Evolutionary conservation across 2,113 vertebrate species (phyloP).

Genomic region (Himantopus leucocephalus): DNA sequence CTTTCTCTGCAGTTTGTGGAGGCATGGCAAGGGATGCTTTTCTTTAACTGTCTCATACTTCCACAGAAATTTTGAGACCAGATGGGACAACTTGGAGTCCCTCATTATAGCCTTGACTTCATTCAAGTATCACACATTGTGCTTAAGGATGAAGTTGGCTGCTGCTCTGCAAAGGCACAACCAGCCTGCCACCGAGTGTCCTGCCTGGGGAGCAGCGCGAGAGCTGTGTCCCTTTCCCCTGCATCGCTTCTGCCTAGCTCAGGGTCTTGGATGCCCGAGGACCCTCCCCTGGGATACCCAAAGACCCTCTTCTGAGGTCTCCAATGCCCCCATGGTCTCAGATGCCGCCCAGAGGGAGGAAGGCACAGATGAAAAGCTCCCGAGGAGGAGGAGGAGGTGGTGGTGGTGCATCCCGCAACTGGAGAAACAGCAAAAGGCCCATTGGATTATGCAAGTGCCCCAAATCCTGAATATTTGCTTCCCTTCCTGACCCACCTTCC

Average conservation of each 20-base stretch:
- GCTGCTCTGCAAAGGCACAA: not conserved
- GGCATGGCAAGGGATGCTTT: not conserved
- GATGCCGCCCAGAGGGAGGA: not conserved
- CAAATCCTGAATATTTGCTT: not conserved
- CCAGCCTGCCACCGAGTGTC: rapidly evolving
- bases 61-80: not conserved
- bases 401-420: not conserved
- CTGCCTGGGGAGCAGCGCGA: rapidly evolving
- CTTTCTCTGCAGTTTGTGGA: not conserved
- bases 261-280: rapidly evolving
- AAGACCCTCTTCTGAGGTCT: not conserved
- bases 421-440: not conserved
- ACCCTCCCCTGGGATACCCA: not conserved
- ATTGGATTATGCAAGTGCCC: not conserved
- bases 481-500: not conserved
- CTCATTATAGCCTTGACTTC: not conserved
- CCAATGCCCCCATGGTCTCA: rapidly evolving
- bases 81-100: not conserved
- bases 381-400: not conserved
- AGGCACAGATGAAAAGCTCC: not conserved
- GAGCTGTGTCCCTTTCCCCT: not conserved
- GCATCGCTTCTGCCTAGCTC: not conserved
- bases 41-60: not conserved
- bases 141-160: not conserved
- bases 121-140: rapidly evolving